Conservation (phyloP, 2,113 vertebrate species). For the Notothenia coriiceps region DNA sequence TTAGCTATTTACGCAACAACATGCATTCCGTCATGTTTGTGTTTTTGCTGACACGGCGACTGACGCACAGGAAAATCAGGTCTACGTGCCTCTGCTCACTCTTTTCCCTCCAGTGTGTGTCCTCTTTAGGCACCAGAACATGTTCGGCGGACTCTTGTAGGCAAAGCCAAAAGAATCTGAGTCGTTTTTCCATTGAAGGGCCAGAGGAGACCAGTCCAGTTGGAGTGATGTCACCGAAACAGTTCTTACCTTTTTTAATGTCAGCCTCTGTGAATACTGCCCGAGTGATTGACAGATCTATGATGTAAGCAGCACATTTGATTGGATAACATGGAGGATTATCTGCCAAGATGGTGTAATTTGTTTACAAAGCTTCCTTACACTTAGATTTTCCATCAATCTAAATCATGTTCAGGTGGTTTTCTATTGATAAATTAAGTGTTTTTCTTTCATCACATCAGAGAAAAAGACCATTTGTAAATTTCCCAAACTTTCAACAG, state of each 20-base stretch:
- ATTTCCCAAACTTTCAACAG: conserved; percentile 31
- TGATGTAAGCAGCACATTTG: conserved; percentile 60
- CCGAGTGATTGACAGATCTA: conserved; percentile 58
- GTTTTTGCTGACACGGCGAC: conserved; percentile 72
- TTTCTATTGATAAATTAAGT: too few relatives aligned
- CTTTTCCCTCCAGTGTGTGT: conserved; percentile 46
- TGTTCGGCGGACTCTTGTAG: conserved; percentile 5
- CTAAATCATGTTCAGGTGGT: conserved; percentile 36
- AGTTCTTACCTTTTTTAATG: conserved; percentile 38
- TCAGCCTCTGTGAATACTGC: conserved; percentile 32
- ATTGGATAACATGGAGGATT: conserved; percentile 36
- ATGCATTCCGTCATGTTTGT: conserved; percentile 72
- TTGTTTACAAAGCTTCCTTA: conserved; percentile 56
- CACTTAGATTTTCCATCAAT: conserved; percentile 38
- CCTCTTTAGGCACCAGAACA: conserved; percentile 50
- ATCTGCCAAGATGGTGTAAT: conserved; percentile 60
- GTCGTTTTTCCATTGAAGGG: conserved; percentile 50
- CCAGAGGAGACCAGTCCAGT: conserved; percentile 19
- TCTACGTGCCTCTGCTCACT: conserved; percentile 54
- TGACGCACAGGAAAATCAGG: conserved; percentile 76
- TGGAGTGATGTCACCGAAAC: conserved; percentile 63
- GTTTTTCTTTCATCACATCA: neutral
- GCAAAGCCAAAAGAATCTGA: conserved; percentile 34
- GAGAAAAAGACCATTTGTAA: neutral
- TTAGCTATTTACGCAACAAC: conserved; percentile 65